Conservation (phyloP, 1,140 invertebrate genomes). For the Goniozus legneri region DNA sequence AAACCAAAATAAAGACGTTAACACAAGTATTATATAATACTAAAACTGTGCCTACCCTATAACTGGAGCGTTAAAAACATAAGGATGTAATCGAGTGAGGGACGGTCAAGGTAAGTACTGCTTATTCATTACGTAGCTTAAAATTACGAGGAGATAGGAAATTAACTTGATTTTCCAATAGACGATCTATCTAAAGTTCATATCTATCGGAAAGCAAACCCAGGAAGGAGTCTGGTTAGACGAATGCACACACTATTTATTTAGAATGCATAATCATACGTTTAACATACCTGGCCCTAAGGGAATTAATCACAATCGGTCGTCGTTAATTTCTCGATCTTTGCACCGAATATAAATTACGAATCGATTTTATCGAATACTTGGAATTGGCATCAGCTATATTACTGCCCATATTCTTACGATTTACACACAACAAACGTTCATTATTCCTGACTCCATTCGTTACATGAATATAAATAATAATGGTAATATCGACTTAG, state of each 20-base stretch:
- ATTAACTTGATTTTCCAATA: too few species aligned
- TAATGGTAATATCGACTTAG: slow-evolving; percentile 52
- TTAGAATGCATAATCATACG: slow-evolving; percentile 52
- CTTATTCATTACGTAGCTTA: too few species aligned
- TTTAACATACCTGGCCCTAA: slow-evolving; percentile 49
- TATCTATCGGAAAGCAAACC: slow-evolving; percentile 11
- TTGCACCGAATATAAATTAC: slow-evolving; percentile 46
- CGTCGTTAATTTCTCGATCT: slow-evolving; percentile 31
- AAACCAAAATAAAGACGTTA: too few species aligned
- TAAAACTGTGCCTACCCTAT: too few species aligned
- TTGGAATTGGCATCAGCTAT: slow-evolving; percentile 39
- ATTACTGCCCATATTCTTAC: slow-evolving; percentile 43
- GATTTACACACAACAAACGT: slow-evolving; percentile 48
- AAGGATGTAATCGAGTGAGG: too few species aligned
- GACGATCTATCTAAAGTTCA: too few species aligned
- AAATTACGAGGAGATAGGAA: too few species aligned
- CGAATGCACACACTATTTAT: slow-evolving; percentile 50
- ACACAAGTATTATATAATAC: too few species aligned
- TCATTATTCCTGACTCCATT: slow-evolving; percentile 37
- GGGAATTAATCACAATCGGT: slow-evolving; percentile 50
- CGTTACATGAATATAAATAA: slow-evolving; percentile 53
- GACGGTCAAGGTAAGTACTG: too few species aligned
- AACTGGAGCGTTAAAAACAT: too few species aligned
- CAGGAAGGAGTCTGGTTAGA: slow-evolving; percentile 12
- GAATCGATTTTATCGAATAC: slow-evolving; percentile 40